Evolutionary conservation across 1,140 invertebrate genomes (phyloP), one percentile per base, ranked within the genome.

Genomic region (Pseudomyrmex dendroicus): DNA sequence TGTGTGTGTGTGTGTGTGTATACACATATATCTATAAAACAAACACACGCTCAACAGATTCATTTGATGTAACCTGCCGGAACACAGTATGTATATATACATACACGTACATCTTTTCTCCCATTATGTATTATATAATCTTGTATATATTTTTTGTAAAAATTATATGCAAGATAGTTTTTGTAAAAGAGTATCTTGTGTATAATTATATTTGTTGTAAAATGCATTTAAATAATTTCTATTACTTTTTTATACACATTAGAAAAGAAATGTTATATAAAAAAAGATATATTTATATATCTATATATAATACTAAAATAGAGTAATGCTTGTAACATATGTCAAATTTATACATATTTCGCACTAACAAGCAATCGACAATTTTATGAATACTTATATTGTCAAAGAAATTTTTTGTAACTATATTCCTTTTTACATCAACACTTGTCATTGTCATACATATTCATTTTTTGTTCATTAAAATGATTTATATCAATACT

Each of bases 391-490:
- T 74, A 63, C 66, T 67, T 56, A 12, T 35, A 22, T 10, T 74
- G 25, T 20, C 22, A 52, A 67, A 35, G 35, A 35, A 67, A 56
- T 56, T 35, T 5, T 64, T 8, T 7, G 44, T 12, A 74, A 74
- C 1, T 48, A 48, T 35, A 35, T 57, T 63, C 22, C 3, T 64
- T 22, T 3, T 63, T 59, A 25, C 1, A 67, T 22, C 59, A 90
- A 73, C 91, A 91, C 12, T 91, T 46, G 15, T 89, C 83, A 20
- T 84, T 85, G 13, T 78, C 20, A 63, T 90, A 89, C 67, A 91
- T 87, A 64, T 72, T 52, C 8, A 87, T 77, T 61, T 86, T 89
- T 44, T 90, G 54, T 61, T 70, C n/a, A 67, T 87, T 57, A 82
- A 92, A 91, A 46, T 64, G 46, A 63, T 85, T 66, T 17, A 61